Conservation (phyloP, 2,888 invertebrate genomes). For the Cistogaster globosa region DNA sequence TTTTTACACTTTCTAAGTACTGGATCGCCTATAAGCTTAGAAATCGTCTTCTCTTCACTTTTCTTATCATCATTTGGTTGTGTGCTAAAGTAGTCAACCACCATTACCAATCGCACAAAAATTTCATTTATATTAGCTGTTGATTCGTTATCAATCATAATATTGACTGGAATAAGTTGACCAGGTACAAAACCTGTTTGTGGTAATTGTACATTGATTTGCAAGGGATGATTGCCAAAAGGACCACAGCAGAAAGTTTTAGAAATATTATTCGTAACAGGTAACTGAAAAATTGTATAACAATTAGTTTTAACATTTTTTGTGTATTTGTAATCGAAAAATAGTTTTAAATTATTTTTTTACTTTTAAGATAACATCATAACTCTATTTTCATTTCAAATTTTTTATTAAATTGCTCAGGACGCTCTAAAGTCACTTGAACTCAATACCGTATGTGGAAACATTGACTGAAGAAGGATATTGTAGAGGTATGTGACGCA, state of each 20-base stretch:
- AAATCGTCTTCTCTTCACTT: conserved; percentile 76
- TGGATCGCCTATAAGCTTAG: conserved; percentile 74
- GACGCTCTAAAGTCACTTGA: conserved; percentile 86
- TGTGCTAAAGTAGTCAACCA: conserved; percentile 76
- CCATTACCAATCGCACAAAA: conserved; percentile 76
- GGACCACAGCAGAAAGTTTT: conserved; percentile 79
- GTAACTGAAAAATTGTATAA: conserved; percentile 74
- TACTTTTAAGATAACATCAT: no score
- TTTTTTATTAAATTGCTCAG: conserved; percentile 90
- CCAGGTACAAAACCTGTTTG: conserved; percentile 81
- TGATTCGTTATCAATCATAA: conserved; percentile 85
- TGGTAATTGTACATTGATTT: conserved; percentile 76
- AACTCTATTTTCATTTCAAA: no score
- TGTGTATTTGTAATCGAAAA: no score
- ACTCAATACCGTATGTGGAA: conserved; percentile 82
- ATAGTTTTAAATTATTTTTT: no score
- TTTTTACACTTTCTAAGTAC: conserved; percentile 75
- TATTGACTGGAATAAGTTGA: conserved; percentile 76
- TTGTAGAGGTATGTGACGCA: conserved; percentile 82
- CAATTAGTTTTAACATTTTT: no score
- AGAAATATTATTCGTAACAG: conserved; percentile 74
- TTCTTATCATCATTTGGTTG: conserved; percentile 70
- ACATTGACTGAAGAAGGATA: conserved; percentile 83
- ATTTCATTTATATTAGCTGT: conserved; percentile 82
- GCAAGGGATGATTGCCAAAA: conserved; percentile 76